Evolutionary conservation across 2,888 invertebrate genomes (phyloP).

Genomic region (Drosophila greeni): DNA sequence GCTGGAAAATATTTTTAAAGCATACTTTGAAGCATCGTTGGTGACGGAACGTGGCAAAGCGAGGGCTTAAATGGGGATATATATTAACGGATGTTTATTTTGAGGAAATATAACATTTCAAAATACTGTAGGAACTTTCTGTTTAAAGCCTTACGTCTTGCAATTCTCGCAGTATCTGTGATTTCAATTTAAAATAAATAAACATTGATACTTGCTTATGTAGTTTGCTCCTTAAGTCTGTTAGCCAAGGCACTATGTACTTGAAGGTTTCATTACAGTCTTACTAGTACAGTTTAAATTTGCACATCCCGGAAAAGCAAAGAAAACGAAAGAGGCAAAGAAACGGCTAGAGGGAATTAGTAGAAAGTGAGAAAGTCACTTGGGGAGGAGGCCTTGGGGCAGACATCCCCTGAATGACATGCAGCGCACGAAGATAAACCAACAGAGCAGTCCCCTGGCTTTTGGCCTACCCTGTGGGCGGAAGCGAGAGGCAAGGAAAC

Average conservation of each 20-base stretch:
- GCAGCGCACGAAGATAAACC: slow-evolving; percentile 31
- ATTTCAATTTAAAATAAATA: neutral
- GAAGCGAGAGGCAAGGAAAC: slow-evolving; percentile 29
- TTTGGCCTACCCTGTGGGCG: slow-evolving; percentile 47
- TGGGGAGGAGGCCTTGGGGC: neutral
- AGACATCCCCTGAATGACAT: slow-evolving; percentile 36
- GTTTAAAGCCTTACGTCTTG: neutral
- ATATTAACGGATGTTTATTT: neutral
- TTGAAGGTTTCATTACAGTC: neutral
- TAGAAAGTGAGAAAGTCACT: slow-evolving; percentile 27
- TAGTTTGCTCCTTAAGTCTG: neutral
- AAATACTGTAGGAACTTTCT: neutral
- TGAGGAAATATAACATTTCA: neutral
- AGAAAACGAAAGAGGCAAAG: neutral
- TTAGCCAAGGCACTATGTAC: neutral
- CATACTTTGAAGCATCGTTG: slow-evolving; percentile 48
- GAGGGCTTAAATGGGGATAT: neutral
- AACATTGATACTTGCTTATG: neutral
- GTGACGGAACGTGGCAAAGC: neutral
- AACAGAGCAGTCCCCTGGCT: slow-evolving; percentile 52
- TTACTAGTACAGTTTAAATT: slow-evolving; percentile 45
- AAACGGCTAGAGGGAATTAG: neutral
- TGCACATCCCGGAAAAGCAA: slow-evolving; percentile 34
- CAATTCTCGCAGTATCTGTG: neutral
- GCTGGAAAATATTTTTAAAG: slow-evolving; percentile 64